These are phyloP conservation scores for Ommatoiulus sabulosus DNA, from an alignment of 2,888 invertebrate species.

Conservation along the genomic window DNA sequence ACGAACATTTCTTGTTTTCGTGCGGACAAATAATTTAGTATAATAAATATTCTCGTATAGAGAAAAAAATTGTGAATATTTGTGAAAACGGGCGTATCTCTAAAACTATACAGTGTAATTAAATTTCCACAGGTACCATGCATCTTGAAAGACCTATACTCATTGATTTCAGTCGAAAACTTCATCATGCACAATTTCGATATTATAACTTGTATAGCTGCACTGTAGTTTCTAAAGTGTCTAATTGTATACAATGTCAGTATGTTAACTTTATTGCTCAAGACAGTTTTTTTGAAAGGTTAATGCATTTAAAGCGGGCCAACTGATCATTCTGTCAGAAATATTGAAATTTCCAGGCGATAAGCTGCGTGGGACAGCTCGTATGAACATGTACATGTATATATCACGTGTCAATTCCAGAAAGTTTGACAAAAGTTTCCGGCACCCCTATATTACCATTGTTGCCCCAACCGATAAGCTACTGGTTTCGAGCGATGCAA, in stretches of 20 bases:
- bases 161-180: too few species aligned
- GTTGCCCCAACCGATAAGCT: constrained; percentile 25
- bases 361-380: constrained; percentile 34
- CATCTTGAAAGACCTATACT: too few species aligned
- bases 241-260: background rate
- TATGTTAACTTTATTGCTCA: background rate
- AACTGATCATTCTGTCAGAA: constrained; percentile 44
- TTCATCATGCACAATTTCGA: too few species aligned
- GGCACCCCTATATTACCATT: constrained; percentile 1
- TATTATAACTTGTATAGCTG: too few species aligned
- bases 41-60: too few species aligned
- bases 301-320: background rate
- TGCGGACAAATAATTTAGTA: too few species aligned
- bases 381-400: background rate
- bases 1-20: too few species aligned
- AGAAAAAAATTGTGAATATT: too few species aligned
- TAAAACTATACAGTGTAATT: too few species aligned
- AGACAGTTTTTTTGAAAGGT: background rate
- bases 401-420: constrained; percentile 15
- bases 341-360: constrained; percentile 15
- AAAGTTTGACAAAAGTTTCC: constrained; percentile 43
- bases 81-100: too few species aligned
- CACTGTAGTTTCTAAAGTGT: background rate
- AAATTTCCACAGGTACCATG: too few species aligned
- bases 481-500: background rate